phyloP scores from a whole-genome alignment of 2,888 invertebrate genomes.

The Dolomedes plantarius region DNA sequence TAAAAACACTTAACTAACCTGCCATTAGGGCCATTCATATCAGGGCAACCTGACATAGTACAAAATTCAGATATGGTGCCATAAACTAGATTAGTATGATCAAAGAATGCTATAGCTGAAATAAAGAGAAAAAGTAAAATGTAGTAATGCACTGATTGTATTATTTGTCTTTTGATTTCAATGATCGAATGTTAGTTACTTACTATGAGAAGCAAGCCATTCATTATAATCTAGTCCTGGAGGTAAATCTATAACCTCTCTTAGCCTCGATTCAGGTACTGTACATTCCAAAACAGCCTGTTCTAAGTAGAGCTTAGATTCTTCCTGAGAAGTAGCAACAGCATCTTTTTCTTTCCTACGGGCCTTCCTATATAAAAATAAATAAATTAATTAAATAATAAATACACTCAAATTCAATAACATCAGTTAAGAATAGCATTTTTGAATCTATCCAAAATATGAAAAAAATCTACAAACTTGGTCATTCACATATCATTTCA shows the following conservation, averaged over 20 bases:
- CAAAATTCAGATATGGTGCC: conserved; percentile 99
- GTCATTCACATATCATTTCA: too few relatives aligned
- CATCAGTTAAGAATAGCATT: not conserved
- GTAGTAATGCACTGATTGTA: too few relatives aligned
- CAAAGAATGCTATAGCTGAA: conserved; percentile 95
- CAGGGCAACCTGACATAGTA: conserved; percentile 94
- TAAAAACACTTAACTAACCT: too few relatives aligned
- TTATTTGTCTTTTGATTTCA: too few relatives aligned
- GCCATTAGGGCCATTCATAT: conserved; percentile 97
- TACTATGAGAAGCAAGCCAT: conserved; percentile 99
- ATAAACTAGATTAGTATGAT: conserved; percentile 98
- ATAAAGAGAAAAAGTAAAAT: not conserved
- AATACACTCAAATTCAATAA: not conserved
- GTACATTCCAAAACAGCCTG: conserved; percentile 95
- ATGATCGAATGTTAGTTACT: too few relatives aligned
- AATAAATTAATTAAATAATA: not conserved
- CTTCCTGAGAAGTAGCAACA: conserved; percentile 76
- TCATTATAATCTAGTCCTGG: conserved; percentile 98
- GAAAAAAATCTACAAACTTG: too few relatives aligned
- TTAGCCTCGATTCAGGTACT: conserved; percentile 94
- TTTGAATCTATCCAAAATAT: too few relatives aligned
- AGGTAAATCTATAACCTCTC: conserved; percentile 94
- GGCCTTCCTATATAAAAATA: conserved; percentile 86
- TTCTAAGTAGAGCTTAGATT: conserved; percentile 95
- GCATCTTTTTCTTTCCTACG: conserved; percentile 94